phyloP scores from a whole-genome alignment of 2,888 invertebrate genomes.

The Phymatocera aterrima region DNA sequence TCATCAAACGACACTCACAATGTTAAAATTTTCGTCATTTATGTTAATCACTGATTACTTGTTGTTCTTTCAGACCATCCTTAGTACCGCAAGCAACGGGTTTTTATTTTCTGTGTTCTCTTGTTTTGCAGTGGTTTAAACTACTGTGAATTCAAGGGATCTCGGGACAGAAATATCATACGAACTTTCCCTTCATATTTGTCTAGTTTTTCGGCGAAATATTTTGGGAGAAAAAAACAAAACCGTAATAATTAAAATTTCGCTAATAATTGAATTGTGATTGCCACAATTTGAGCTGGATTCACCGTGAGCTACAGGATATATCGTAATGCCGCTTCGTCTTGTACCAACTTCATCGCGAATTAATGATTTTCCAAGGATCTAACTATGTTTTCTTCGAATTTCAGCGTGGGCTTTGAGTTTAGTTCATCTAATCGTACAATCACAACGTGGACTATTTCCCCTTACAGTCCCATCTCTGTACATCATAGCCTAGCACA shows the following conservation, averaged over 20 bases:
- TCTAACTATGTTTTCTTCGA: neutral
- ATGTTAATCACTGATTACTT: constrained; percentile 30
- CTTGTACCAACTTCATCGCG: neutral
- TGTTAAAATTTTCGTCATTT: constrained; percentile 50
- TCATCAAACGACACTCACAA: constrained; percentile 50
- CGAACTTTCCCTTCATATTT: no score
- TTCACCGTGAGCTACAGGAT: neutral
- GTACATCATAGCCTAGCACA: neutral
- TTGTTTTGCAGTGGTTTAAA: constrained; percentile 21
- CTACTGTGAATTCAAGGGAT: constrained; percentile 39
- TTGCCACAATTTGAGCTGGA: neutral
- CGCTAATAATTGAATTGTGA: neutral
- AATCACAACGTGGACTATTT: no score
- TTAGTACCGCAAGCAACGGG: constrained; percentile 40
- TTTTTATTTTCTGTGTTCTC: no score
- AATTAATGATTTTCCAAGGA: neutral
- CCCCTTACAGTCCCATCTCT: neutral
- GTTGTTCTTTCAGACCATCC: constrained; percentile 38
- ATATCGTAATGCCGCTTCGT: neutral
- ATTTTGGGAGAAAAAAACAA: neutral
- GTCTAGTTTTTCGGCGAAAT: neutral
- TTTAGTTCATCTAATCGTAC: no score
- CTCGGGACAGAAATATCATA: constrained; percentile 23
- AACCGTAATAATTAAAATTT: neutral
- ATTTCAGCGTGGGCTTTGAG: no score